Evolutionary conservation across 2,113 vertebrate species (phyloP).

Genomic region (Morone chrysops): DNA sequence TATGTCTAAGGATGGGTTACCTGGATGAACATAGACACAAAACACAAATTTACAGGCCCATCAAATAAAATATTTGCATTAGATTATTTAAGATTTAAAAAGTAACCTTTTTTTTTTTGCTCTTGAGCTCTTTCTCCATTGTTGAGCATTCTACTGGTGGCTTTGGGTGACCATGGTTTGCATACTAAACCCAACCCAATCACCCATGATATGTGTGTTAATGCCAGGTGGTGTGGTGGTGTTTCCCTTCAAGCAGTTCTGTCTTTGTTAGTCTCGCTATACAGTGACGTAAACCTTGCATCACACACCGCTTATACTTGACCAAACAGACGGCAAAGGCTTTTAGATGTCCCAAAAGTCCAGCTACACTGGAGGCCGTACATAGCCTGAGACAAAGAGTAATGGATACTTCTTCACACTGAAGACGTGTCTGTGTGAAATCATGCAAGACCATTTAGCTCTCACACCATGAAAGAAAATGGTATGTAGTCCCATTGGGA

Average conservation of each 20-base stretch:
- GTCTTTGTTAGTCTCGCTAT: conserved; percentile 21
- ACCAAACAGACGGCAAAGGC: conserved; percentile 9
- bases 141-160: background rate
- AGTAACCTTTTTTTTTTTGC: background rate
- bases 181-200: conserved; percentile 14
- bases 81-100: background rate
- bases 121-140: background rate
- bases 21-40: conserved; percentile 12
- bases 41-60: background rate
- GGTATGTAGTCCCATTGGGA: conserved; percentile 41
- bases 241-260: conserved; percentile 6
- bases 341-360: conserved; percentile 4
- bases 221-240: conserved; percentile 30
- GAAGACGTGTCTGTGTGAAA: conserved; percentile 38
- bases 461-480: conserved; percentile 35
- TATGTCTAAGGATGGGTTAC: background rate
- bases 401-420: conserved; percentile 39
- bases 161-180: conserved; percentile 8
- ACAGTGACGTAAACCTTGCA: background rate
- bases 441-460: conserved; percentile 33
- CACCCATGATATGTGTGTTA: background rate
- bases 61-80: conserved; percentile 1
- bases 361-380: conserved; percentile 29
- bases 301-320: conserved; percentile 15
- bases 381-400: conserved; percentile 47